Base-by-base conservation (phyloP, 1,140 invertebrate genomes). In the Oncopeltus fasciatus region DNA sequence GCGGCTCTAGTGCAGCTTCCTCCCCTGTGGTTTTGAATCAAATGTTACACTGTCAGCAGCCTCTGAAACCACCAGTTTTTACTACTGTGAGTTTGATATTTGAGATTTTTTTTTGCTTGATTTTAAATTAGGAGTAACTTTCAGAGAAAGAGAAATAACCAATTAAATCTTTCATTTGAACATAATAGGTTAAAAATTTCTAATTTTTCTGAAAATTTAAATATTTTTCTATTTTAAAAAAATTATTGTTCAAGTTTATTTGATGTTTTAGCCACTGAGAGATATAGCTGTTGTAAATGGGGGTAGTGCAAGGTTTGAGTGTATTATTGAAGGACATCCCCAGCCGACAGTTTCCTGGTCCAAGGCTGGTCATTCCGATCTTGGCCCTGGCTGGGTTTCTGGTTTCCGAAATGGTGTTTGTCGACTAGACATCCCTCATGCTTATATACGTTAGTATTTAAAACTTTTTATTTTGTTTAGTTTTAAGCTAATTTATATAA, bases 301-400 rank as follows among this genome's bases (percentile, higher is more conserved):
- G 16, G 82, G 85, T 70, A 76, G 78, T 2, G 82, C 86, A 24
- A 77, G 83, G 68, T 85, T 89, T 69, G 85, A 87, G 70, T 87
- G 86, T 69, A 85, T 86, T 65, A 84, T 88, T 26, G 83, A 86
- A 73, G 83, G 82, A 57, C 84, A 87, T 73, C 85, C 86, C 31
- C 76, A 81, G 65, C 81, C 85, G 11, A 79, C 80, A 69, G 79
- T 87, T 57, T 70, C 81, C 57, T 89, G 87, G 87, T 79, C 79
- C 20, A 86, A 83, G 69, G 80, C 87, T 71, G 81, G 82, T 21
- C 78, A 81, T 61, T 72, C 87, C 51, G 78, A 81, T 66, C 80
- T 80, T 69, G 80, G 79, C 4, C 67, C 72, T 18, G 77, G 81
- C 67, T 76, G 82, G 68, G 77, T 83, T 67, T 76, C 85, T 59